A percentile compares a stretch with the other conserved stretches of the same genome.
Conservation (phyloP, 2,888 invertebrate genomes). For the Balanococcus diminutus region DNA sequence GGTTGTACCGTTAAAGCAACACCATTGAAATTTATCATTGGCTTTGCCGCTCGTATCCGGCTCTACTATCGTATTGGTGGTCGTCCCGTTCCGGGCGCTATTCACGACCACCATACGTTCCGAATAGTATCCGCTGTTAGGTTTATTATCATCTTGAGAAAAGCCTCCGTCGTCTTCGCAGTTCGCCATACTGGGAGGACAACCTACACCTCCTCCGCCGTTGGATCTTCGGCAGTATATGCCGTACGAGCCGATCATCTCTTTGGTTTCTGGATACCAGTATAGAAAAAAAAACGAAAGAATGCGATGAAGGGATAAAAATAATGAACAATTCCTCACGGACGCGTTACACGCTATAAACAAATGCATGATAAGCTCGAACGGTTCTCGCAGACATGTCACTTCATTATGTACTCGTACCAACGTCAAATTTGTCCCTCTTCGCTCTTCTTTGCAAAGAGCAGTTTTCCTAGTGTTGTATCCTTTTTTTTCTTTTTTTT, state of each 20-base stretch:
- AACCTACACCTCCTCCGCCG: not conserved
- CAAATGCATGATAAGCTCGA: not conserved
- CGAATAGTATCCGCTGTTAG: not conserved
- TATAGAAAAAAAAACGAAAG: not conserved
- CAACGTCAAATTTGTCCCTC: not conserved
- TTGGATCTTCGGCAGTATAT: slow-evolving; percentile 39
- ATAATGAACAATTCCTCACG: not conserved
- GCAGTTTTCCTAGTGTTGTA: not conserved
- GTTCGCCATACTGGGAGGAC: not conserved
- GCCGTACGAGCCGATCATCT: slow-evolving; percentile 52
- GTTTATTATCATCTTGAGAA: slow-evolving; percentile 9
- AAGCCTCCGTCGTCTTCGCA: slow-evolving; percentile 50
- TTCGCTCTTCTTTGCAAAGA: not conserved
- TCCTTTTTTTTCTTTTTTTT: not conserved
- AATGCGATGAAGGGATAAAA: not conserved
- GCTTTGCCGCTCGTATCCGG: slow-evolving; percentile 10
- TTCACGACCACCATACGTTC: slow-evolving; percentile 42
- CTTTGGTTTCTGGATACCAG: slow-evolving; percentile 39
- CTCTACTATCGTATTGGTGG: slow-evolving; percentile 50
- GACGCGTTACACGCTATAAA: not conserved
- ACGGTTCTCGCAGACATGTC: not conserved
- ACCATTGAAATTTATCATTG: slow-evolving; percentile 41
- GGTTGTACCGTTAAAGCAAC: slow-evolving; percentile 37
- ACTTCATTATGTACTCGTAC: not conserved
- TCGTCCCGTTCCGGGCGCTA: slow-evolving; percentile 48